These are phyloP conservation scores for Caenorhabditis zanzibari DNA, from an alignment of 2,888 invertebrate species.

Conservation along the genomic window DNA sequence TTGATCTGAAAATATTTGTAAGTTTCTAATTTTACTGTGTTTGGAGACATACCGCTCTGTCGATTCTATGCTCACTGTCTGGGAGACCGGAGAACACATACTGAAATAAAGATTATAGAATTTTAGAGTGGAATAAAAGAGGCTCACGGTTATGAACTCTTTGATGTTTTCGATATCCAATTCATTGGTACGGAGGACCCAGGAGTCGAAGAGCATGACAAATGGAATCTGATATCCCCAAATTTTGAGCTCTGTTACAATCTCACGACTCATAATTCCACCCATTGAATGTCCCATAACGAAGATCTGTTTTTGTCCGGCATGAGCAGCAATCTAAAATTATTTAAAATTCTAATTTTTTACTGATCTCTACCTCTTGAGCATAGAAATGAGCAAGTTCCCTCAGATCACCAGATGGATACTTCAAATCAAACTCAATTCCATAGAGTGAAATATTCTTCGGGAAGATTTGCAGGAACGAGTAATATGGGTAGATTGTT, in stretches of 20 bases:
- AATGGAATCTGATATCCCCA: slow-evolving; percentile 71
- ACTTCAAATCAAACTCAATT: slow-evolving; percentile 76
- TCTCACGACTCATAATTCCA: slow-evolving; percentile 78
- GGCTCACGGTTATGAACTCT: slow-evolving; percentile 65
- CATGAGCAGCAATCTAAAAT: slow-evolving; percentile 72
- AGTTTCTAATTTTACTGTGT: not conserved
- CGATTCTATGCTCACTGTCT: slow-evolving; percentile 65
- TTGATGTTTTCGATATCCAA: slow-evolving; percentile 70
- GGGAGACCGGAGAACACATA: slow-evolving; percentile 72
- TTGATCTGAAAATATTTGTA: slow-evolving; percentile 48
- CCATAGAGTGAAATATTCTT: slow-evolving; percentile 76
- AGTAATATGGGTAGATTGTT: slow-evolving; percentile 80
- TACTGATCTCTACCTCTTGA: slow-evolving; percentile 66
- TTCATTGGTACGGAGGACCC: slow-evolving; percentile 72
- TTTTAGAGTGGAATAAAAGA: not conserved
- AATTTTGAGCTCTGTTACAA: slow-evolving; percentile 69
- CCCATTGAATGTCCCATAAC: slow-evolving; percentile 81
- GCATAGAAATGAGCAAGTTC: slow-evolving; percentile 79
- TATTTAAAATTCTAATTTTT: not conserved
- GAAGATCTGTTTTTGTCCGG: slow-evolving; percentile 67
- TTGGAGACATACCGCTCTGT: slow-evolving; percentile 54
- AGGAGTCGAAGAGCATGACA: slow-evolving; percentile 78
- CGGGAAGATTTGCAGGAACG: slow-evolving; percentile 77
- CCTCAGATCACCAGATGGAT: slow-evolving; percentile 70
- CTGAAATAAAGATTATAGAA: slow-evolving; percentile 53